Conservation (phyloP, 2,888 invertebrate species). For the Rapana venosa region DNA sequence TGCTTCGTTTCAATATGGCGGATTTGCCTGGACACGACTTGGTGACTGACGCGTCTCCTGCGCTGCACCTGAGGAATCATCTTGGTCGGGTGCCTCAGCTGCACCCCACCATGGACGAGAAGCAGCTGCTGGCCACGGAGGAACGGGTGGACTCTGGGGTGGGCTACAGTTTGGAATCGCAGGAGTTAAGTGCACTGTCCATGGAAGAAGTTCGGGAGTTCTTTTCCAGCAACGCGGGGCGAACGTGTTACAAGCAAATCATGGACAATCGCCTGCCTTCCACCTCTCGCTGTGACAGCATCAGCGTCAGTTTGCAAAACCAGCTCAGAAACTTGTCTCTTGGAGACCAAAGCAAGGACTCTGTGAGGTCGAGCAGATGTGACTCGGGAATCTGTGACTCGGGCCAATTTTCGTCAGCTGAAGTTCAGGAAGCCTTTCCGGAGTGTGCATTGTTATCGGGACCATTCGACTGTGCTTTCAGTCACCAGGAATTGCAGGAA, state of each 20-base stretch:
- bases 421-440: slow-evolving; percentile 11
- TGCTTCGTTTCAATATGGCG: slow-evolving; percentile 37
- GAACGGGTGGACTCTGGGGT: slow-evolving; percentile 41
- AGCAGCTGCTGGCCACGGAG: background rate
- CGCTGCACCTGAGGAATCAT: background rate
- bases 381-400: slow-evolving; percentile 43
- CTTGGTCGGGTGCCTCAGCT: background rate
- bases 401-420: slow-evolving; percentile 15
- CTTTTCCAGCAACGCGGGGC: background rate
- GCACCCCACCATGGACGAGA: slow-evolving; percentile 17
- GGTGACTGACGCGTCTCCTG: slow-evolving; percentile 16
- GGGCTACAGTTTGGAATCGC: slow-evolving; percentile 36
- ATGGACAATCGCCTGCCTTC: background rate
- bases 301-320: slow-evolving; percentile 29
- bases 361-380: slow-evolving; percentile 16
- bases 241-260: background rate
- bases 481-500: slow-evolving; percentile 47
- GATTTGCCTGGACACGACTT: slow-evolving; percentile 35
- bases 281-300: background rate
- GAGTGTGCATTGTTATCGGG: background rate
- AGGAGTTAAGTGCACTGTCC: slow-evolving; percentile 37
- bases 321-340: slow-evolving; percentile 37
- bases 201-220: slow-evolving; percentile 4
- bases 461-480: slow-evolving; percentile 17
- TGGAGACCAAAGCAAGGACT: slow-evolving; percentile 24